phyloP scores from a whole-genome alignment of 2,797 vertebrate genomes.

The Austrolebias charrua region DNA sequence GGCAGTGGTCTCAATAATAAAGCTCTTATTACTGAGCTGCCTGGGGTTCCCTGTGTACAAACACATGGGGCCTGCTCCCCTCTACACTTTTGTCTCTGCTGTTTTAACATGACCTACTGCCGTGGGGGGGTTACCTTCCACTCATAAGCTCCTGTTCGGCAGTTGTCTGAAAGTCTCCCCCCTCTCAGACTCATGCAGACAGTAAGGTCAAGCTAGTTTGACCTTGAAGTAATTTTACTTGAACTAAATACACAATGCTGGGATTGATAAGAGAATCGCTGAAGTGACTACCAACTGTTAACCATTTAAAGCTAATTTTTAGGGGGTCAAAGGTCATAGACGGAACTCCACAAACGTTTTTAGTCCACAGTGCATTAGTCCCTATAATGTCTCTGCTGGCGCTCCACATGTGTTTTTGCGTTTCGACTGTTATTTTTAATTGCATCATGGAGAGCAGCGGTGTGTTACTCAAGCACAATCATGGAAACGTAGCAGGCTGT shows the following conservation, averaged over 20 bases:
- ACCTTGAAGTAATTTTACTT: slow-evolving; percentile 47
- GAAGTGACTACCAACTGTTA: slow-evolving; percentile 38
- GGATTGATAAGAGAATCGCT: slow-evolving; percentile 29
- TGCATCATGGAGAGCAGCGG: slow-evolving; percentile 62
- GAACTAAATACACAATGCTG: slow-evolving; percentile 36
- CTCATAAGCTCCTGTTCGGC: slow-evolving; percentile 48
- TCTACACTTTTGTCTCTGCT: slow-evolving; percentile 29
- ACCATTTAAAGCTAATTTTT: slow-evolving; percentile 34
- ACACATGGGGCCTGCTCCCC: slow-evolving; percentile 53
- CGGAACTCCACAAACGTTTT: slow-evolving; percentile 14
- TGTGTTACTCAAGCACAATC: slow-evolving; percentile 50
- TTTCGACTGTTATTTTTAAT: slow-evolving; percentile 54
- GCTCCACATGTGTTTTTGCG: slow-evolving; percentile 42
- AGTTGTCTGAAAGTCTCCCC: slow-evolving; percentile 40
- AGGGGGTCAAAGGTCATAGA: slow-evolving; percentile 4
- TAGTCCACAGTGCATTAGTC: neutral
- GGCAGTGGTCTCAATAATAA: slow-evolving; percentile 77
- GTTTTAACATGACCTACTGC: slow-evolving; percentile 56
- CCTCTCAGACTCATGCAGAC: slow-evolving; percentile 8
- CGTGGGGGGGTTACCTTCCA: slow-evolving; percentile 53
- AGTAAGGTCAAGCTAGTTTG: slow-evolving; percentile 38
- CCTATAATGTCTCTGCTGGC: slow-evolving; percentile 17
- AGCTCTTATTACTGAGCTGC: slow-evolving; percentile 70
- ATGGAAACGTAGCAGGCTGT: slow-evolving; percentile 57
- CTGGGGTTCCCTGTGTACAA: slow-evolving; percentile 75